Conservation (phyloP, 2,113 vertebrate genomes). For the Danio rerio region DNA sequence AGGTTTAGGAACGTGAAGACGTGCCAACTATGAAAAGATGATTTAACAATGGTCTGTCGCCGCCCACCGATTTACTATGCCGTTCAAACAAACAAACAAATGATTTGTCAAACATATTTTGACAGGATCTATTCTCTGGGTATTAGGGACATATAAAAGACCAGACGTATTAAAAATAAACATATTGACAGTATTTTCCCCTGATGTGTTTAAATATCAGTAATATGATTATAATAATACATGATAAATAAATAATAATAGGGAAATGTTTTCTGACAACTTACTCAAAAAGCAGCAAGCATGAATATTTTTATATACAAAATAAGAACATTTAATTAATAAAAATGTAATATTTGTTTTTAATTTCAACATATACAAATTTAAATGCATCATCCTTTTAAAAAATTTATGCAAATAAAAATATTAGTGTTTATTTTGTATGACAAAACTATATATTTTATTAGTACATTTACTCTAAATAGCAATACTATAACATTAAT, state of each 20-base stretch:
- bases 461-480: too few species aligned
- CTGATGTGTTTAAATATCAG: background rate
- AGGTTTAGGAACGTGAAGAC: conserved; percentile 13
- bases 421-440: too few species aligned
- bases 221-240: background rate
- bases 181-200: background rate
- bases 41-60: conserved; percentile 10
- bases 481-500: too few species aligned
- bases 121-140: conserved; percentile 16
- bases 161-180: background rate
- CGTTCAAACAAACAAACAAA: conserved; percentile 14
- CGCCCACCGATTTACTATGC: conserved; percentile 56
- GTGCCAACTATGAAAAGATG: conserved; percentile 24
- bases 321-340: too few species aligned
- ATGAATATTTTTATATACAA: too few species aligned
- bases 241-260: background rate
- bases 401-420: too few species aligned
- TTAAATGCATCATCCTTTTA: too few species aligned
- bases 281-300: too few species aligned
- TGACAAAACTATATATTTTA: too few species aligned
- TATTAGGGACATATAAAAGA: background rate
- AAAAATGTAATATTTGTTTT: too few species aligned
- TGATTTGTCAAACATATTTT: conserved; percentile 11
- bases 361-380: too few species aligned
- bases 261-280: too few species aligned